Evolutionary conservation across 1,140 invertebrate genomes (phyloP), one percentile per base, ranked within the genome.

Genomic region (Nomia melanderi): DNA sequence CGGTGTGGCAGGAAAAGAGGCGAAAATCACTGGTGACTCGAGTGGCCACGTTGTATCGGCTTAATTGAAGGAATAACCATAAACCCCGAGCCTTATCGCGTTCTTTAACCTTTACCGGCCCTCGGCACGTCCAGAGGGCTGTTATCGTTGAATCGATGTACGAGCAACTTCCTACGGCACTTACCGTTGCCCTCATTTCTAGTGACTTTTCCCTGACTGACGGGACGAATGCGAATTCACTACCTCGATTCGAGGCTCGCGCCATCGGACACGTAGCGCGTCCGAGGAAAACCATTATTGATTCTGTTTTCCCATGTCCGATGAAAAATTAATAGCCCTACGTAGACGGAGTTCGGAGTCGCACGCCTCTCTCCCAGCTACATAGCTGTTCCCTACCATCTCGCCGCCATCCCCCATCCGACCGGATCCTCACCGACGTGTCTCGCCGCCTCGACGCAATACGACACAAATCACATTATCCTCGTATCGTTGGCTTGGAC

Each of bases 11-110:
- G 41, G 25, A 17, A 11, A 56, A 5, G 29, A 66, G 63, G 67
- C 69, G 79, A 84, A 81, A 85, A 87, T 87, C 78, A 75, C 69
- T 36, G 60, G 23, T 62, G 25, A 44, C 50, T 66, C 60, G 84
- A 87, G 59, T 62, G 75, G 64, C 69, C 79, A n/a, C 78, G 78
- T 86, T 83, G 77, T 81, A 73, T 84, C 76, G 64, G 65, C 77
- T 83, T 86, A 86, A 87, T 87, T 82, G 86, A 85, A 77, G 81
- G 47, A 80, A 85, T 86, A 85, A 86, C 63, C 86, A 63, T 87
- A 86, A 87, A 86, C 73, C 73, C 29, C n/a, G n/a, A 5, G 47
- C 50, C 85, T 86, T 87, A 87, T 86, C 83, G 69, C 56, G 31
- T 62, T 59, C 77, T 72, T 84, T 53, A n/a, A 62, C 14, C 44